Conservation (phyloP, 2,888 invertebrate species). For the Drosophila kuntzei region DNA sequence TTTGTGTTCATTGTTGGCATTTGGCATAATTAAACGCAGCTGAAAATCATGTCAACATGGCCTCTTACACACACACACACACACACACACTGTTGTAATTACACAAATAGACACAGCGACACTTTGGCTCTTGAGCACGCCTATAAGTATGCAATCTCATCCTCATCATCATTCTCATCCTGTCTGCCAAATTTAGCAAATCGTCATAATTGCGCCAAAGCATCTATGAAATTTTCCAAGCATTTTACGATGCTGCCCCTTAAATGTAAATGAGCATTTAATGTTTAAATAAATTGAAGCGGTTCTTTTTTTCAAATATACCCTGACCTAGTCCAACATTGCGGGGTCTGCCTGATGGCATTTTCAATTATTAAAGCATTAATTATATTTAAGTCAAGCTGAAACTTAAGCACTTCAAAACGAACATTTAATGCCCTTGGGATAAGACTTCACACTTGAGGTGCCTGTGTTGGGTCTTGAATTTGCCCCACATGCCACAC, state of each 20-base stretch:
- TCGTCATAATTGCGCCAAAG: constrained; percentile 54
- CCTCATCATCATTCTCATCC: constrained; percentile 9
- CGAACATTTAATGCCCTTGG: constrained; percentile 34
- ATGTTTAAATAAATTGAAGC: constrained; percentile 1
- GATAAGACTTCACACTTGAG: constrained; percentile 60
- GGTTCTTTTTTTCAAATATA: background rate
- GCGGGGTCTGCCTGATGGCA: constrained; percentile 14
- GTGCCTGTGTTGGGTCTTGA: constrained; percentile 28
- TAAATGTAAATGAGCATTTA: constrained; percentile 60
- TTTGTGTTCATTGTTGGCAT: constrained; percentile 68
- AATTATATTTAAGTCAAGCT: constrained; percentile 62
- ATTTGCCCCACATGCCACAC: constrained; percentile 19
- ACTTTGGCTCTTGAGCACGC: constrained; percentile 33
- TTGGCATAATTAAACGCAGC: constrained; percentile 75
- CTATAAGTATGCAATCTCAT: constrained; percentile 31
- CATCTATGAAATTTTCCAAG: constrained; percentile 47
- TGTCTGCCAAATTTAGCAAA: constrained; percentile 47
- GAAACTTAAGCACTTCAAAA: constrained; percentile 27
- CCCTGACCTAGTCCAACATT: background rate
- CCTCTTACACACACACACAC: background rate
- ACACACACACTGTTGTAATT: constrained; percentile 39
- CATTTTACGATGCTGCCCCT: constrained; percentile 37
- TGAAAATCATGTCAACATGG: constrained; percentile 65
- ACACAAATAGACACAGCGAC: constrained; percentile 50
- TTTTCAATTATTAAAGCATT: constrained; percentile 74